Base-by-base conservation (phyloP, 2,888 invertebrate genomes). In the Gordius sp. region DNA sequence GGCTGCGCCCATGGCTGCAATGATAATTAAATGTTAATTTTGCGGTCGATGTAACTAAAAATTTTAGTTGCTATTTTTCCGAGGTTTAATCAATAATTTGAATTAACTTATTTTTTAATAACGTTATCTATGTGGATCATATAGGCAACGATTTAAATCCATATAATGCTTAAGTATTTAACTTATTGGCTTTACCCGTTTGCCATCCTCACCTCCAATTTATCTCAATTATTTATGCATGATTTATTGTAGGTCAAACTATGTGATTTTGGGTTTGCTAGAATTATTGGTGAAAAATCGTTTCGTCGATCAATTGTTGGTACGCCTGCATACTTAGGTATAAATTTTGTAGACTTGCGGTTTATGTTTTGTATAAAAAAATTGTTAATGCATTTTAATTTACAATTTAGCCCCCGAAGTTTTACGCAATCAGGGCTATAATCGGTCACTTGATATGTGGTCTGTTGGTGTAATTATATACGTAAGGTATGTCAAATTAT, bases 381-480 rank as follows among this genome's bases (percentile, higher is more conserved):
- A 13, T 33, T 33, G 8, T n/a, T 33, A 33, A 13, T 33, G 39
- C 39, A n/a, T 33, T 33, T 33, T n/a, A 33, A 33, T 13, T 33
- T 33, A 33, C n/a, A 13, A 65, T 59, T 56, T 66, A 80, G 93
- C 97, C 20, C 97, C 97, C 0, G 91, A 97, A 71, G 93, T 97
- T 8, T 74, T 97, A 41, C 78, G 91, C 62, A 91, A 93, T 73
- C 93, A 93, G 70, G 91, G 93, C 28, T 97, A 97, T 73, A 99
- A 97, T 71, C 78, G 93, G 1, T 91, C 91, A 0, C 73, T 97
- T 66, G 97, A 97, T 71, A 97, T 97, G 93, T 97, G 93, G 97
- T 89, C 87, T 65, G 91, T 93, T 56, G 97, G 97, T 28, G 97
- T 97, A 1, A 93, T 97, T 64, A 81, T 97, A 61, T 97, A 97